phyloP scores from a whole-genome alignment of 2,797 vertebrate species.

The Eptatretus atami region DNA sequence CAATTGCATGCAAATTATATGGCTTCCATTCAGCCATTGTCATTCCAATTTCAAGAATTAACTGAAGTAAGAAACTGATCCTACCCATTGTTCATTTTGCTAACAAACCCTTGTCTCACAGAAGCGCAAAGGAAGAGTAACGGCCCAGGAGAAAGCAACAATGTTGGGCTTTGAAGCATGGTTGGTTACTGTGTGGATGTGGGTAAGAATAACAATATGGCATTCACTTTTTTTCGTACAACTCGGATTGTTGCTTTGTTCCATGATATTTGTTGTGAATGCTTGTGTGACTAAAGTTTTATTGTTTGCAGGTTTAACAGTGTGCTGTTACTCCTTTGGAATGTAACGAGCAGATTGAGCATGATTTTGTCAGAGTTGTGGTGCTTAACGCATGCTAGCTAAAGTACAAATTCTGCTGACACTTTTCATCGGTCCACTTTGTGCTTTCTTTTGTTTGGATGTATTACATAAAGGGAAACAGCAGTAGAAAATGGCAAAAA shows the following conservation, averaged over 20 bases:
- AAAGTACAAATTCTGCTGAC: too few relatives aligned
- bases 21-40: too few relatives aligned
- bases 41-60: too few relatives aligned
- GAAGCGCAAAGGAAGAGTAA: slow-evolving; percentile 40
- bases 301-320: not conserved
- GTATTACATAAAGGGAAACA: slow-evolving; percentile 15
- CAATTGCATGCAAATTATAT: too few relatives aligned
- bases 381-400: too few relatives aligned
- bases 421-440: too few relatives aligned
- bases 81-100: too few relatives aligned
- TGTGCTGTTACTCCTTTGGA: too few relatives aligned
- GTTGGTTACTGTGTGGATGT: slow-evolving; percentile 44
- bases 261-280: not conserved
- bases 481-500: slow-evolving; percentile 29
- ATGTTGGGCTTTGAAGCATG: slow-evolving; percentile 38
- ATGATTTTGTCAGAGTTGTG: too few relatives aligned
- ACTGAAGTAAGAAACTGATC: too few relatives aligned
- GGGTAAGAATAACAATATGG: slow-evolving; percentile 19
- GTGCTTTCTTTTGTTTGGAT: too few relatives aligned
- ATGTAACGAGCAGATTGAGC: too few relatives aligned
- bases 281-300: not conserved
- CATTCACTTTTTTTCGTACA: not conserved
- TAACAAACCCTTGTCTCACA: slow-evolving; percentile 11
- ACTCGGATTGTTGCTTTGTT: not conserved
- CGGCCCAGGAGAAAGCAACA: slow-evolving; percentile 34